Conservation (phyloP, 2,888 invertebrate species). For the Papilio protenor region DNA sequence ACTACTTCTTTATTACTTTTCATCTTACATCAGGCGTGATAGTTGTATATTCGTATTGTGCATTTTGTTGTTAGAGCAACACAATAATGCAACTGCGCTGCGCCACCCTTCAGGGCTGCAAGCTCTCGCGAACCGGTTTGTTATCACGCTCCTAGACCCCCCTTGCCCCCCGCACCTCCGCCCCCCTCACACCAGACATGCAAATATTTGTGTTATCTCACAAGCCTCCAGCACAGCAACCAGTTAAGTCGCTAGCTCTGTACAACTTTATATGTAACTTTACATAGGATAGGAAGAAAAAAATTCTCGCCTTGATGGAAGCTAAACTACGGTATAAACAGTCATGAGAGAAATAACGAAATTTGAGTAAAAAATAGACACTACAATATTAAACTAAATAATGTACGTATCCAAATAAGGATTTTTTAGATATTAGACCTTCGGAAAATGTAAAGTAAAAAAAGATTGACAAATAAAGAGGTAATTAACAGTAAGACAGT, state of each 20-base stretch:
- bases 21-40: too few relatives aligned
- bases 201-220: conserved; percentile 24
- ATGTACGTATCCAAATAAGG: too few relatives aligned
- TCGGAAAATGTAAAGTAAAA: background rate
- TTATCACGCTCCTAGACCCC: conserved; percentile 14
- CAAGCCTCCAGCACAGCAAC: background rate
- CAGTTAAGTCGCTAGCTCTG: background rate
- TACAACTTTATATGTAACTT: background rate
- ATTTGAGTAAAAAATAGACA: background rate
- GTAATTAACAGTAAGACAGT: background rate
- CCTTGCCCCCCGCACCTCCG: background rate
- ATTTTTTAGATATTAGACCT: too few relatives aligned
- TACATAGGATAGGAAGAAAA: background rate
- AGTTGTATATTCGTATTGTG: background rate
- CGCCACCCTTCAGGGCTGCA: conserved; percentile 10
- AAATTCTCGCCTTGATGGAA: background rate
- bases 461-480: background rate
- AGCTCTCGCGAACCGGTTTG: conserved; percentile 8
- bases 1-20: too few relatives aligned
- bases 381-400: too few relatives aligned
- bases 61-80: background rate
- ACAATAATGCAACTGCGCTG: conserved; percentile 1
- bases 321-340: background rate
- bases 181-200: background rate
- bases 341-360: background rate